Conservation (phyloP, 2,113 vertebrate genomes). For the Amphiprion ocellaris region DNA sequence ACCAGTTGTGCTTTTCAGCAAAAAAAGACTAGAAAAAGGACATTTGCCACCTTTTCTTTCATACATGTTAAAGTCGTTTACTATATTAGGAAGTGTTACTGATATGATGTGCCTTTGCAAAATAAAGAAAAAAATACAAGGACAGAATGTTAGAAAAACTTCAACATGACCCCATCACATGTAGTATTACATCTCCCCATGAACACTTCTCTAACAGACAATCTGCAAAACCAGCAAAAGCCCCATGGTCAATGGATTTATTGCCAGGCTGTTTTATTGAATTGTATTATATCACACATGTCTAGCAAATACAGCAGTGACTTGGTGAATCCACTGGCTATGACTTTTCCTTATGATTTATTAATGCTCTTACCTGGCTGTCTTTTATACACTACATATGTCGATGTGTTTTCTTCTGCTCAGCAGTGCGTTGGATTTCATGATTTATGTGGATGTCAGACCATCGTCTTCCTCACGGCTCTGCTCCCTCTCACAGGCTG, state of each 20-base stretch:
- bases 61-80: no score
- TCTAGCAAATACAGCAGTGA: slow-evolving; percentile 31
- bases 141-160: no score
- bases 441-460: slow-evolving; percentile 39
- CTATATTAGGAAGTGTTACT: no score
- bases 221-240: slow-evolving; percentile 33
- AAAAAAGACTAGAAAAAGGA: no score
- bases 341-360: slow-evolving; percentile 40
- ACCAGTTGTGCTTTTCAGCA: no score
- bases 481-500: slow-evolving; percentile 2
- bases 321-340: neutral
- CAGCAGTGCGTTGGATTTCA: slow-evolving; percentile 25
- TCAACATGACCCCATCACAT: neutral
- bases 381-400: slow-evolving; percentile 1
- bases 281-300: slow-evolving; percentile 13
- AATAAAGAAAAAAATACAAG: no score
- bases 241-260: slow-evolving; percentile 26
- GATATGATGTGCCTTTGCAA: no score
- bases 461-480: neutral
- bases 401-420: slow-evolving; percentile 45
- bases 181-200: neutral
- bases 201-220: neutral
- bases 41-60: no score
- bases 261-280: slow-evolving; percentile 30
- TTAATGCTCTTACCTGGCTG: slow-evolving; percentile 16